A percentile compares a stretch with the other conserved stretches of the same genome.
phyloP scores from a whole-genome alignment of 1,140 invertebrate species.

The Dendrolimus kikuchii region DNA sequence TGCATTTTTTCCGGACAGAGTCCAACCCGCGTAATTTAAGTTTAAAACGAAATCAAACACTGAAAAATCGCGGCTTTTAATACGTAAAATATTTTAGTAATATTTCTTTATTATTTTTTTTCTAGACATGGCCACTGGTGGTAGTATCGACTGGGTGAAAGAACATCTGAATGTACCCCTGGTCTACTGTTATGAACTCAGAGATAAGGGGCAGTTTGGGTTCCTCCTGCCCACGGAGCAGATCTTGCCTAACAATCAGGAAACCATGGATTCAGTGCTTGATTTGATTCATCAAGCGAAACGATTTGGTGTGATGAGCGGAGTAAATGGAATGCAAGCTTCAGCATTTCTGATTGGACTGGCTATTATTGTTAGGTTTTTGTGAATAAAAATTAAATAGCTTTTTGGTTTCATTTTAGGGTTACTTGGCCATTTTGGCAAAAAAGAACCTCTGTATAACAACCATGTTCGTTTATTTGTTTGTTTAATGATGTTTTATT shows the following conservation, averaged over 20 bases:
- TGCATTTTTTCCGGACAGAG: too few relatives aligned
- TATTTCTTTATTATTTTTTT: slow-evolving; percentile 9
- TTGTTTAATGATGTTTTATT: too few relatives aligned
- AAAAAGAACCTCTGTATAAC: too few relatives aligned
- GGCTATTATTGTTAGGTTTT: neutral
- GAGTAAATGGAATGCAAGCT: slow-evolving; percentile 8
- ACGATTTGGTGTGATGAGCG: slow-evolving; percentile 47
- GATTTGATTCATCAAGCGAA: slow-evolving; percentile 74
- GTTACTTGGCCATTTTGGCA: too few relatives aligned
- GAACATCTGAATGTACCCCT: slow-evolving; percentile 75
- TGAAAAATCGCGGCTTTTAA: too few relatives aligned
- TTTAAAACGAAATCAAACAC: too few relatives aligned
- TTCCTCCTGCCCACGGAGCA: slow-evolving; percentile 86
- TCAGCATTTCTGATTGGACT: slow-evolving; percentile 14
- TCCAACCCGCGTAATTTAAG: too few relatives aligned
- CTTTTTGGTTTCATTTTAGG: too few relatives aligned
- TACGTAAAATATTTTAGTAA: too few relatives aligned
- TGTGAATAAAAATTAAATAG: too few relatives aligned
- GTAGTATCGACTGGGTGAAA: slow-evolving; percentile 81
- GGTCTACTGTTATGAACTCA: slow-evolving; percentile 76
- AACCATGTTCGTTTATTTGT: too few relatives aligned
- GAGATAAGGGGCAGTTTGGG: slow-evolving; percentile 81
- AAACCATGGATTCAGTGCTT: slow-evolving; percentile 79
- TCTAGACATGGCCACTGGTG: slow-evolving; percentile 74
- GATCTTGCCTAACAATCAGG: slow-evolving; percentile 81